These are phyloP conservation scores for Drosophila arawakana DNA, from an alignment of 1,140 invertebrate genomes.

Conservation along the genomic window DNA sequence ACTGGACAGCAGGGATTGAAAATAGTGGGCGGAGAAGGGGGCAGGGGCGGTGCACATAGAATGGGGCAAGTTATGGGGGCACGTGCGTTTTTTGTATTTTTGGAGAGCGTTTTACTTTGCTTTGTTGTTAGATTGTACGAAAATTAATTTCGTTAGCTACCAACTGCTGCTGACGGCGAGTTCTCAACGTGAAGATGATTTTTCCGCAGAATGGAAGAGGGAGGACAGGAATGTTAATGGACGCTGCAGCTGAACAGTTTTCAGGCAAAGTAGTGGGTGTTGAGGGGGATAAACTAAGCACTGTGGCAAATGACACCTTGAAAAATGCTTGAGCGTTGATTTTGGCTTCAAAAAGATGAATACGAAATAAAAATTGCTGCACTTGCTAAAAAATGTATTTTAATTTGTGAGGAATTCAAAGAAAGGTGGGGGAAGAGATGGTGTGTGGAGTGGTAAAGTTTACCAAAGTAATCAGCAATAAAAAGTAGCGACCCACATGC, in stretches of 20 bases:
- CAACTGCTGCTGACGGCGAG: conserved; percentile 68
- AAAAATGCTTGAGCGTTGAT: conserved; percentile 59
- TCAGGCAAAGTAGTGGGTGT: neutral
- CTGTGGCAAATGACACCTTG: conserved; percentile 66
- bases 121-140: conserved; percentile 73
- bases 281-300: too few species aligned
- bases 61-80: neutral
- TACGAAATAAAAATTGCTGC: conserved; percentile 20
- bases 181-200: conserved; percentile 15
- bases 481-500: conserved; percentile 44
- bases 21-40: neutral
- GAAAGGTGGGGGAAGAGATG: too few species aligned
- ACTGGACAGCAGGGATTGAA: conserved; percentile 53
- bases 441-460: neutral
- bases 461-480: conserved; percentile 49
- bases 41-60: neutral
- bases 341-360: conserved; percentile 16
- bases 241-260: conserved; percentile 25
- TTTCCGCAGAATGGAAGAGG: conserved; percentile 1
- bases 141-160: conserved; percentile 80
- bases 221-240: conserved; percentile 27
- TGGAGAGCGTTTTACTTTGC: conserved; percentile 54
- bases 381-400: conserved; percentile 37
- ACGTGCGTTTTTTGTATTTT: conserved; percentile 44
- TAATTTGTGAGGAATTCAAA: conserved; percentile 28